Base-by-base conservation (phyloP, 1,140 invertebrate species). In the Bombus superbus region DNA sequence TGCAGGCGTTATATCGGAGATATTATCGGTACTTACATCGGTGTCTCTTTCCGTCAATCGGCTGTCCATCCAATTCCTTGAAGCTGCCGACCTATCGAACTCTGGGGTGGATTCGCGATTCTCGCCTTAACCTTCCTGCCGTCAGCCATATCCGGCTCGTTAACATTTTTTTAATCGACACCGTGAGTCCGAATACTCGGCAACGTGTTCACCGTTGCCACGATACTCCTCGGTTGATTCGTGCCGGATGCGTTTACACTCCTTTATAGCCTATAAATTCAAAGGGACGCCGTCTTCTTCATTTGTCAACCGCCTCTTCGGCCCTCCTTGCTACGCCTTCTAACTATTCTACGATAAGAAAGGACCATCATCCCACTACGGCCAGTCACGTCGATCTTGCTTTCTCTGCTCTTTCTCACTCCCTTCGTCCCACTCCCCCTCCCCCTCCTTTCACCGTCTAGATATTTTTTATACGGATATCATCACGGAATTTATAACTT, bases 71-170 rank as follows among this genome's bases (percentile, higher is more conserved):
- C 80, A 47, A 90, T 71, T 79, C 74, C 81, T 64, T 28, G 74
- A 57, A 66, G 57, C 68, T 44, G 81, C 62, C 89, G 88, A 90
- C 88, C 89, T 88, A 88, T 90, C 88, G 88, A 90, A 83, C 81
- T 79, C 85, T 69, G 22, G 11, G 57, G 47, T 73, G 47, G 87
- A 88, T 88, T 86, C 79, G 64, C 71, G 75, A 68, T 57, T 84
- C 74, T 88, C n/a, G 81, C 89, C 88, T 88, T 91, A 90, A 91
- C 90, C 90, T 91, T 87, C 85, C 89, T 84, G 73, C 83, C 89
- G 83, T 89, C 73, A 88, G 40, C 71, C 64, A 69, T 73, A 86
- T 91, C 90, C 89, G 87, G 89, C 82, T 91, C 89, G 87, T 91
- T 91, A 91, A 88, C 74, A 88, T 90, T 87, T 89, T 87, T 87